Evolutionary conservation across 2,888 invertebrate species (phyloP), one percentile per base, ranked within the genome.

Genomic region (Leptopilina myrica): DNA sequence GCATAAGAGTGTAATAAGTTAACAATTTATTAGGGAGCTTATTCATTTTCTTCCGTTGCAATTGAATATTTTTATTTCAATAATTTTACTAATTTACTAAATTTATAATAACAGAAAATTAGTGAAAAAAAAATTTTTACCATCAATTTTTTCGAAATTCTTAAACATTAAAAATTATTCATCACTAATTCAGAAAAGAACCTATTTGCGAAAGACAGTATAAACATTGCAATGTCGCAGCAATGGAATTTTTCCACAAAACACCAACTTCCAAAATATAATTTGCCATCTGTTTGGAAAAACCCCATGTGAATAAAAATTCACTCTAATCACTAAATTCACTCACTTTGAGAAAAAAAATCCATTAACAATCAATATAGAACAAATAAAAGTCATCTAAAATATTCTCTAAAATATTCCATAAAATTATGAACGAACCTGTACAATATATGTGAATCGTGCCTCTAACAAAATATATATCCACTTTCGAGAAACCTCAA

Each of bases 211-310:
- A 49, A 49, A 49, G 49, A 11, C 33, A 11, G 69, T 69, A 69
- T 20, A 73, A 73, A 53, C 5, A 56, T 56, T 33, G 73, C 73
- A 73, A 73, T 73, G 73, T 73, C 73, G 73, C 73, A 73, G 73
- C 53, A 73, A 73, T 73, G 56, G 53, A 73, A 56, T 56, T 73
- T 73, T 53, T 73, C 7, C 33, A 53, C 73, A 56, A 73, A 73
- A 56, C 33, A n/a, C 26, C 7, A 56, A n/a, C 33, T 73, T 33
- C n/a, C 9, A 56, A 53, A 73, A 56, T 5, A 9, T 8, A 9
- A 0, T 20, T 2, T n/a, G 26, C 12, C 56, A n/a, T 9, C 33
- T 11, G 5, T 56, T 53, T 56, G 20, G n/a, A 5, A 20, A 69
- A 69, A 69, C 7, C 5, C 26, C 14, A 6, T 6, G 11, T 11